phyloP scores from a whole-genome alignment of 2,888 invertebrate species.

The Melieria picta region DNA sequence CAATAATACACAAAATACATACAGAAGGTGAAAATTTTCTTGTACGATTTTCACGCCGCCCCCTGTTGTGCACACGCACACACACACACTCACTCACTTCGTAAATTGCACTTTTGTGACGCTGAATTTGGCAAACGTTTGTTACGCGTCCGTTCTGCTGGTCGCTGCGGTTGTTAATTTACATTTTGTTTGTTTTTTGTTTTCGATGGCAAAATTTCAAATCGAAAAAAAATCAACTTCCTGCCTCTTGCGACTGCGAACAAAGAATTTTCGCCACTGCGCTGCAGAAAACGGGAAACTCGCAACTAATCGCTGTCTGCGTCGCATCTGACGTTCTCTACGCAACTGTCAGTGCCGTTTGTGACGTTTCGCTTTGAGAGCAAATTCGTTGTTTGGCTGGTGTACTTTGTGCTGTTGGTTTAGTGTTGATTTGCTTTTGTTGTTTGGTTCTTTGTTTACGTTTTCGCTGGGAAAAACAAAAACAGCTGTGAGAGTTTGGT shows the following conservation, averaged over 20 bases:
- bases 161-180: neutral
- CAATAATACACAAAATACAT: slow-evolving; percentile 18
- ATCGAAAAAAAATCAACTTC: neutral
- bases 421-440: neutral
- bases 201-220: slow-evolving; percentile 10
- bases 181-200: slow-evolving; percentile 8
- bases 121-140: slow-evolving; percentile 12
- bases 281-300: neutral
- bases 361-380: slow-evolving; percentile 15
- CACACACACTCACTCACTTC: neutral
- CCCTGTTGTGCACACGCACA: neutral
- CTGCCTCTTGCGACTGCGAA: slow-evolving; percentile 14
- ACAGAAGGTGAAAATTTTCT: neutral
- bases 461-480: neutral
- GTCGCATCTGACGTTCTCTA: slow-evolving; percentile 12
- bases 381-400: neutral
- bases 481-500: no score
- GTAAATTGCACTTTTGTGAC: no score
- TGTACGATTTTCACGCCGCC: no score
- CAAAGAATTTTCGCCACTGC: slow-evolving; percentile 14
- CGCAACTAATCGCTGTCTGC: neutral
- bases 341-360: slow-evolving; percentile 2
- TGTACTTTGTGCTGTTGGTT: neutral
- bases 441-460: slow-evolving; percentile 31
- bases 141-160: neutral